Evolutionary conservation across 2,113 vertebrate species (phyloP).

Genomic region (Hyperoodon ampullatus): DNA sequence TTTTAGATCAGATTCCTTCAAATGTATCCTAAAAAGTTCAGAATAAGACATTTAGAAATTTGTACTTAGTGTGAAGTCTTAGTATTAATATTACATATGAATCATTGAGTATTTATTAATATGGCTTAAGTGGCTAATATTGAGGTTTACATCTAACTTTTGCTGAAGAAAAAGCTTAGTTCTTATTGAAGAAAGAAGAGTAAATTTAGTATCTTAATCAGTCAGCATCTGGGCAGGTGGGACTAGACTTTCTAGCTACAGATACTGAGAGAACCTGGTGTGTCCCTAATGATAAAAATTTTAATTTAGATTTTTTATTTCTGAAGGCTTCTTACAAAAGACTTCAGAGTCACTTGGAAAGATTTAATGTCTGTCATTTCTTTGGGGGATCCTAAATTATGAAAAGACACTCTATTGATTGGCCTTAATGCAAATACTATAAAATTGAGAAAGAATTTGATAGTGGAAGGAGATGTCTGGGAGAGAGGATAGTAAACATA

Average conservation of each 20-base stretch:
- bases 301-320: slow-evolving; percentile 3
- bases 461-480: background rate
- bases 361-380: slow-evolving; percentile 9
- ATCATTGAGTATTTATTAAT: slow-evolving; percentile 27
- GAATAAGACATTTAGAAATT: slow-evolving; percentile 38
- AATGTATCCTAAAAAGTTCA: slow-evolving; percentile 35
- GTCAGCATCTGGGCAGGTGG: background rate
- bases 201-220: background rate
- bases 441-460: background rate
- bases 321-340: background rate
- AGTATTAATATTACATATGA: slow-evolving; percentile 15
- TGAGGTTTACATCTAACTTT: background rate
- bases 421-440: background rate
- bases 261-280: background rate
- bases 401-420: background rate
- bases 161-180: background rate
- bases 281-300: background rate
- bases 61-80: slow-evolving; percentile 1
- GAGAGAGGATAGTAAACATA: background rate
- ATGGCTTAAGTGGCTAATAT: background rate
- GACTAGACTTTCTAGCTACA: background rate
- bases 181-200: slow-evolving; percentile 17
- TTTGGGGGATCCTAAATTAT: background rate
- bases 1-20: background rate
- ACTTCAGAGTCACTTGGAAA: slow-evolving; percentile 5